phyloP scores from a whole-genome alignment of 2,888 invertebrate genomes.

The Drosophila longiperda region DNA sequence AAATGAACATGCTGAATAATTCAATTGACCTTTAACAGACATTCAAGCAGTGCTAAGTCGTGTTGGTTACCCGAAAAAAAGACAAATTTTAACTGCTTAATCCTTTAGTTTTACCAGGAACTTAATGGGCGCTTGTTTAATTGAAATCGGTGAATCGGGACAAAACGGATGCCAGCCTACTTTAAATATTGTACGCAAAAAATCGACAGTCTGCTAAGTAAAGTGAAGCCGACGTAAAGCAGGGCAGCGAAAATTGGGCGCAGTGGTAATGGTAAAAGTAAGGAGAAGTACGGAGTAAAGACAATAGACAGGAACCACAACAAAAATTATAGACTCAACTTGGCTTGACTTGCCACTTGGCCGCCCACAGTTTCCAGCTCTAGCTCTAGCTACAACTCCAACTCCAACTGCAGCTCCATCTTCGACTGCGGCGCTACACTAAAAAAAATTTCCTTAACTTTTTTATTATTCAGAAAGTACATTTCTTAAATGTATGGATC shows the following conservation, averaged over 20 bases:
- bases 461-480: not conserved
- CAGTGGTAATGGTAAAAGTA: conserved; percentile 12
- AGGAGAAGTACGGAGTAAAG: conserved; percentile 50
- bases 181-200: conserved; percentile 45
- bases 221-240: conserved; percentile 23
- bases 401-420: conserved; percentile 4
- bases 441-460: not conserved
- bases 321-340: conserved; percentile 78
- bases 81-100: not conserved
- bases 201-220: conserved; percentile 29
- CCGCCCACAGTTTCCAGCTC: conserved; percentile 54
- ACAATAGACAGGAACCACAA: conserved; percentile 80
- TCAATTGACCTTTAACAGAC: not conserved
- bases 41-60: not conserved
- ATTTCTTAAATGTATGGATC: not conserved
- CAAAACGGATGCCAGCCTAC: conserved; percentile 31
- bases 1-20: not conserved
- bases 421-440: not conserved
- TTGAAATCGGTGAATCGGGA: conserved; percentile 22
- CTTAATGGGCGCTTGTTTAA: conserved; percentile 14
- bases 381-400: conserved; percentile 4
- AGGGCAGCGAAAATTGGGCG: conserved; percentile 3
- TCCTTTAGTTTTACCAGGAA: not conserved
- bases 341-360: conserved; percentile 63
- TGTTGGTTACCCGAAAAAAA: not conserved